Conservation (phyloP, 2,797 vertebrate species). For the Tachyglossus aculeatus region DNA sequence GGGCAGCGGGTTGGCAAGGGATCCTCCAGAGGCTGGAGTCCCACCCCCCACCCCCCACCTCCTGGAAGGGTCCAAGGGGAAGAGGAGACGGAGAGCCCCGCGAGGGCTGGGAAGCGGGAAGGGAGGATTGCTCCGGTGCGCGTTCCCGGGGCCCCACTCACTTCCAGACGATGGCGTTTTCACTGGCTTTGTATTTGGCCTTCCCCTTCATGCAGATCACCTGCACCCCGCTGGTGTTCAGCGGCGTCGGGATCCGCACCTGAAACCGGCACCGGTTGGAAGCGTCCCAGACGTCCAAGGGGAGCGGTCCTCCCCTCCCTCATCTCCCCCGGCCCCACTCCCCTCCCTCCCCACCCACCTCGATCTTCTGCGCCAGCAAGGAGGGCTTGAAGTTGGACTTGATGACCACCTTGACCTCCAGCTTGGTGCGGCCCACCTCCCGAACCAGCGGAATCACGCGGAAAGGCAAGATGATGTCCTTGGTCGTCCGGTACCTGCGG, state of each 20-base stretch:
- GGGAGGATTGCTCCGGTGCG: too few relatives aligned
- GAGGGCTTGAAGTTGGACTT: slow-evolving; percentile 99
- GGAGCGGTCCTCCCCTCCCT: neutral
- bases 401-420: slow-evolving; percentile 98
- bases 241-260: slow-evolving; percentile 96
- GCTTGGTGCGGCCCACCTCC: slow-evolving; percentile 96
- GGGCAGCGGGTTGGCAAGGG: slow-evolving; percentile 12
- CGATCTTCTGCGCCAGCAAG: slow-evolving; percentile 97
- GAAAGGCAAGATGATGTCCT: slow-evolving; percentile 98
- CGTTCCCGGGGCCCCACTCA: slow-evolving; percentile 72
- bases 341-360: slow-evolving; percentile 76
- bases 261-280: slow-evolving; percentile 61
- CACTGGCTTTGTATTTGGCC: slow-evolving; percentile 99
- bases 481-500: slow-evolving; percentile 95
- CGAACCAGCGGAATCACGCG: slow-evolving; percentile 96
- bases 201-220: slow-evolving; percentile 99
- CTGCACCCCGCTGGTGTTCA: slow-evolving; percentile 98
- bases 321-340: neutral
- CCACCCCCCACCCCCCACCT: neutral
- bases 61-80: too few relatives aligned
- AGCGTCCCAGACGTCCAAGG: neutral
- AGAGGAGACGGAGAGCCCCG: neutral
- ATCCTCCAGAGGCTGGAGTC: neutral
- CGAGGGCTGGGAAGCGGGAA: neutral
- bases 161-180: slow-evolving; percentile 99